Evolutionary conservation across 2,113 vertebrate species (phyloP), one percentile per base, ranked within the genome.

Genomic region (Odobenus rosmarus): DNA sequence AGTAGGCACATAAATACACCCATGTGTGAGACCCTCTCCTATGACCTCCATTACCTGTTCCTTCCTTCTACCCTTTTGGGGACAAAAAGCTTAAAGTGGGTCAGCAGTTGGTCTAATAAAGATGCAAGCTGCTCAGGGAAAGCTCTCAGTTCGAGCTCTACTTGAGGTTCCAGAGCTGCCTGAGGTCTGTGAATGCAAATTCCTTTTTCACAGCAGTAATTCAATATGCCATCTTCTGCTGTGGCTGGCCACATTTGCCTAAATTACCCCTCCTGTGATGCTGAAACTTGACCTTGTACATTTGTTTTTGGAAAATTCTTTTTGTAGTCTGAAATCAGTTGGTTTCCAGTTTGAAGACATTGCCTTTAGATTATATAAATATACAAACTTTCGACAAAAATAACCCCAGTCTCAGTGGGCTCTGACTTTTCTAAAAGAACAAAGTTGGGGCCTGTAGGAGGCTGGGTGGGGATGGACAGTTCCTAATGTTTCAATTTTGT

Each of bases 251-350:
- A 69, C 84, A 49, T 85, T 94, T 85, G 84, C 95, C 90, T 64
- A 86, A 95, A 95, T 96, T 92, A 95, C 83, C 93, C 92, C 69
- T 98, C 93, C 95, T 85, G 59, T 88, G 96, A 93, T 0, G 59
- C 33, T 96, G 94, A 88, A 97, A 97, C 71, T 79, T 69, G 93
- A 97, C 93, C 90, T 94, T 51, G 12, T 84, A 59, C 88, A 67
- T 96, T 88, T 93, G 96, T 91, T 97, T 96, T 97, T 77, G 94
- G 96, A 96, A 98, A 98, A 93, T 95, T 94, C 76, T 85, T 97
- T 90, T 90, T 88, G 53, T 49, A 57, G 10, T 96, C 92, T 92
- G 85, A 90, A 95, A 81, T 90, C 90, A 64, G 59, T 82, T 93
- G 33, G 83, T 84, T 81, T 98, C 91, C 36, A 84, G 31, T 94